These are phyloP conservation scores for Diarsia dahlii DNA, from an alignment of 2,888 invertebrate species.

Conservation along the genomic window DNA sequence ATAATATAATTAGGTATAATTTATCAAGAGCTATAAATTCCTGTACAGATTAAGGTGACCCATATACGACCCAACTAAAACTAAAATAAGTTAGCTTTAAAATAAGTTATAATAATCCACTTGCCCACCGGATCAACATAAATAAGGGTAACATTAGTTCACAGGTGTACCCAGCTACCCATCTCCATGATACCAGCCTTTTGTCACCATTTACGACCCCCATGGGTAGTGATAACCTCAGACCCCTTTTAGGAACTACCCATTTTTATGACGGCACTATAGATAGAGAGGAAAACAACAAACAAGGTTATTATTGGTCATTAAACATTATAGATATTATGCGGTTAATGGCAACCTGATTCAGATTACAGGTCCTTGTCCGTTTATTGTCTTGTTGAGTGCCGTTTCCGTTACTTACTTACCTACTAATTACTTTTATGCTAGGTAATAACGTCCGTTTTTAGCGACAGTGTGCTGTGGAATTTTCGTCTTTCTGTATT, in stretches of 20 bases:
- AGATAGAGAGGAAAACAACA: slow-evolving; percentile 45
- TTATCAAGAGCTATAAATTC: slow-evolving; percentile 14
- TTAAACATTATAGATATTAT: slow-evolving; percentile 54
- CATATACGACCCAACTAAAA: slow-evolving; percentile 4
- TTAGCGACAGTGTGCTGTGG: neutral
- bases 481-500: neutral
- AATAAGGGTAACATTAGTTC: slow-evolving; percentile 41
- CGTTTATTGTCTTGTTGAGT: slow-evolving; percentile 47
- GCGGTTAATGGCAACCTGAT: slow-evolving; percentile 50
- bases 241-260: slow-evolving; percentile 45
- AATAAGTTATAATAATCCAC: slow-evolving; percentile 46
- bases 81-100: slow-evolving; percentile 12
- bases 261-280: slow-evolving; percentile 55
- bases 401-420: slow-evolving; percentile 37
- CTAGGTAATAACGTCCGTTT: neutral
- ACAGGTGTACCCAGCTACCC: slow-evolving; percentile 44
- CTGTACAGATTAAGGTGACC: slow-evolving; percentile 4
- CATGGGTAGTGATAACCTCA: slow-evolving; percentile 35
- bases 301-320: slow-evolving; percentile 50
- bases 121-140: slow-evolving; percentile 18
- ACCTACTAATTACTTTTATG: slow-evolving; percentile 30
- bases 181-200: slow-evolving; percentile 41
- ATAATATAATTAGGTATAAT: neutral
- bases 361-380: slow-evolving; percentile 53
- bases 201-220: slow-evolving; percentile 38